Evolutionary conservation across 2,113 vertebrate species (phyloP).

Genomic region (rat (Rattus norvegicus)): GRCr8 NC_086020.1:207863501-207864000

Average conservation of each 20-base stretch:
- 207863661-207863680: background rate
- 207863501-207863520: background rate
- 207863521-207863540: slow-evolving; percentile 9
- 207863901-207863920: too few relatives aligned
- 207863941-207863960: background rate
- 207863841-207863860: too few relatives aligned
- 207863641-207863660: background rate
- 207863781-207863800: too few relatives aligned
- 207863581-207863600: background rate
- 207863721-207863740: background rate
- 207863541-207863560: background rate
- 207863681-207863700: background rate
- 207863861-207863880: too few relatives aligned
- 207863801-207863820: too few relatives aligned
- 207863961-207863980: background rate
- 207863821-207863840: too few relatives aligned
- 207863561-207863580: background rate
- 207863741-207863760: background rate
- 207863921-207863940: background rate
- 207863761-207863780: background rate
- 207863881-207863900: background rate
- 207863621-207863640: background rate
- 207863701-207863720: background rate
- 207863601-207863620: background rate
- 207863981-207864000: background rate